A percentile compares a stretch with the other conserved stretches of the same genome.
These are phyloP conservation scores for Puntigrus tetrazona DNA, from an alignment of 2,113 vertebrate genomes.

Conservation along the genomic window DNA sequence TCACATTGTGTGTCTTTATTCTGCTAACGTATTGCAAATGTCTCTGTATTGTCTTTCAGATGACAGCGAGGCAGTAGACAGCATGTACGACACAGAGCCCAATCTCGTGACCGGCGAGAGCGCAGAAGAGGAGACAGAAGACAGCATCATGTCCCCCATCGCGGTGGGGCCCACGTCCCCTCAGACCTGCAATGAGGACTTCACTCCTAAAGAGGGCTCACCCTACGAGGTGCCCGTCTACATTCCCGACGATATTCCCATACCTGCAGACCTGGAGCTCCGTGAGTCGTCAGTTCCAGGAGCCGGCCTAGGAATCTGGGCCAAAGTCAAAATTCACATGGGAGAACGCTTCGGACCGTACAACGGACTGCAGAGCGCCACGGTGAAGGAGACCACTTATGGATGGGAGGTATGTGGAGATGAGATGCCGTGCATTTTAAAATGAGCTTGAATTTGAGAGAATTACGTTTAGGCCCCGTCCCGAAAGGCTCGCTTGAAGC, in stretches of 20 bases:
- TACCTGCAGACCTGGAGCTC: slow-evolving; percentile 94
- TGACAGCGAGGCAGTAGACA: slow-evolving; percentile 91
- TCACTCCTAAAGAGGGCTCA: slow-evolving; percentile 98
- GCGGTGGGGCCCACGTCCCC: slow-evolving; percentile 86
- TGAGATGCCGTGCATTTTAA: neutral
- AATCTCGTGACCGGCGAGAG: slow-evolving; percentile 86
- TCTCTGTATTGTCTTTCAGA: slow-evolving; percentile 70
- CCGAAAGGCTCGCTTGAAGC: neutral
- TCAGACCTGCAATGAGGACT: slow-evolving; percentile 91
- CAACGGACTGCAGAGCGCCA: slow-evolving; percentile 76
- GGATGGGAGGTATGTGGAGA: slow-evolving; percentile 90
- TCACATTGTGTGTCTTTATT: neutral
- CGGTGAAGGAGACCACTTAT: slow-evolving; percentile 86
- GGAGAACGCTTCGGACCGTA: slow-evolving; percentile 92
- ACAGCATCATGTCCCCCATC: slow-evolving; percentile 92
- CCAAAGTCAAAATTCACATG: slow-evolving; percentile 84
- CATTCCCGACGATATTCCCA: slow-evolving; percentile 98
- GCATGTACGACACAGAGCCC: slow-evolving; percentile 91
- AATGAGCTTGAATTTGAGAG: neutral
- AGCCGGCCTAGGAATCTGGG: slow-evolving; percentile 95
- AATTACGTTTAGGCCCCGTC: neutral
- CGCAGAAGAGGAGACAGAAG: slow-evolving; percentile 91
- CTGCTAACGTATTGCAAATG: neutral
- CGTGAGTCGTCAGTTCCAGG: slow-evolving; percentile 95
- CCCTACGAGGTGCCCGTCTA: slow-evolving; percentile 98